Percentiles rank a stretch among this genome's conserved stretches.
Evolutionary conservation across 2,888 invertebrate species (phyloP).

Genomic region (Drosophila tanythrix): DNA sequence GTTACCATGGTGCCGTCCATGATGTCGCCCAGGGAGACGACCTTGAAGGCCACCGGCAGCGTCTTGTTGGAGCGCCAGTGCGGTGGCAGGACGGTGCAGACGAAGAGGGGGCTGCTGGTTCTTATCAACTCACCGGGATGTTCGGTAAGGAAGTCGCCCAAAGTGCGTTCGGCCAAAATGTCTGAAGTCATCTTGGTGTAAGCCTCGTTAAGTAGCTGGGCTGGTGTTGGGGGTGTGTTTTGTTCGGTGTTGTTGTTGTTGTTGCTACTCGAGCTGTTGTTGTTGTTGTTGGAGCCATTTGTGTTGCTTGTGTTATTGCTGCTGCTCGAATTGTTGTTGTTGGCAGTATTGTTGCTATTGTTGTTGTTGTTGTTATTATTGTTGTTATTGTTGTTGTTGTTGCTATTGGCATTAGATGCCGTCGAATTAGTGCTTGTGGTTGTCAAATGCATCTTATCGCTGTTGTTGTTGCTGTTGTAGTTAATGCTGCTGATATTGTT

Average conservation of each 20-base stretch:
- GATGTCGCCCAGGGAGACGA: slow-evolving; percentile 96
- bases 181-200: slow-evolving; percentile 96
- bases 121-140: slow-evolving; percentile 96
- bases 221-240: slow-evolving; percentile 90
- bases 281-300: slow-evolving; percentile 73
- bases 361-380: slow-evolving; percentile 31
- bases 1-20: slow-evolving; percentile 98
- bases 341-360: slow-evolving; percentile 62
- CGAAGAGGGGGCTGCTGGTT: slow-evolving; percentile 96
- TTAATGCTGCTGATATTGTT: slow-evolving; percentile 29
- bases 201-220: slow-evolving; percentile 90
- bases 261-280: slow-evolving; percentile 79
- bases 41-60: slow-evolving; percentile 98
- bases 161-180: slow-evolving; percentile 93
- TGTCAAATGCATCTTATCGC: slow-evolving; percentile 82
- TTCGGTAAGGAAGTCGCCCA: slow-evolving; percentile 94
- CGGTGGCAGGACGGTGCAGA: slow-evolving; percentile 96
- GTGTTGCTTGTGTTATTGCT: slow-evolving; percentile 84
- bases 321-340: slow-evolving; percentile 78
- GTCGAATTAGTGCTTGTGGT: slow-evolving; percentile 71
- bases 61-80: slow-evolving; percentile 99
- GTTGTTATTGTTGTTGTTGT: slow-evolving; percentile 54
- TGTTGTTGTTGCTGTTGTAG: slow-evolving; percentile 55
- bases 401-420: slow-evolving; percentile 75
- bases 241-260: slow-evolving; percentile 84